Evolutionary conservation across 2,113 vertebrate genomes (phyloP).

Genomic region (Elaphurus davidianus): DNA sequence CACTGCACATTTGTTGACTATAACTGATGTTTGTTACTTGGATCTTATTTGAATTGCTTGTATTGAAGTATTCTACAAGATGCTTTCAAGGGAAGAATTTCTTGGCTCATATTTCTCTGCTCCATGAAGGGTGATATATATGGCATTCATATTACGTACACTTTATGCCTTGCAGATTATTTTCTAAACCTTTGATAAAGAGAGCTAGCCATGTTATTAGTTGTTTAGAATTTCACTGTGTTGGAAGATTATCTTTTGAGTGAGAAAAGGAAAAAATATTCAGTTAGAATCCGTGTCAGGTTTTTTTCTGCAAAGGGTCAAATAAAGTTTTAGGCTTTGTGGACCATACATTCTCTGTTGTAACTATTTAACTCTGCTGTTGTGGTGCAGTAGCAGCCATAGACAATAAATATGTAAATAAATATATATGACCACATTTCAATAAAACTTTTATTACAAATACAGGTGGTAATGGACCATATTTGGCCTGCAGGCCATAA

Average conservation of each 20-base stretch:
- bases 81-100: conserved; percentile 3
- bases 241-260: neutral
- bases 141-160: neutral
- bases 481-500: neutral
- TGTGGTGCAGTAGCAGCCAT: neutral
- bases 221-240: conserved; percentile 17
- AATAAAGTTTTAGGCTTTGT: neutral
- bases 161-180: neutral
- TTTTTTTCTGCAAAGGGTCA: neutral
- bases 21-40: neutral
- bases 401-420: neutral
- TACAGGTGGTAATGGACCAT: neutral
- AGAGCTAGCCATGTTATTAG: neutral
- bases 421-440: neutral
- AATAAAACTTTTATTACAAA: conserved; percentile 5
- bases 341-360: neutral
- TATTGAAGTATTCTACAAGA: neutral
- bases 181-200: neutral
- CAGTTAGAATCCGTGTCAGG: neutral
- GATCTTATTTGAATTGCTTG: neutral
- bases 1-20: neutral
- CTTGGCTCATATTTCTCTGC: neutral
- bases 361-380: neutral
- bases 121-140: neutral
- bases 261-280: neutral